A percentile compares a stretch with the other conserved stretches of the same genome.
Evolutionary conservation across 2,888 invertebrate genomes (phyloP).

Genomic region (Reticulitermes lucifugus): DNA sequence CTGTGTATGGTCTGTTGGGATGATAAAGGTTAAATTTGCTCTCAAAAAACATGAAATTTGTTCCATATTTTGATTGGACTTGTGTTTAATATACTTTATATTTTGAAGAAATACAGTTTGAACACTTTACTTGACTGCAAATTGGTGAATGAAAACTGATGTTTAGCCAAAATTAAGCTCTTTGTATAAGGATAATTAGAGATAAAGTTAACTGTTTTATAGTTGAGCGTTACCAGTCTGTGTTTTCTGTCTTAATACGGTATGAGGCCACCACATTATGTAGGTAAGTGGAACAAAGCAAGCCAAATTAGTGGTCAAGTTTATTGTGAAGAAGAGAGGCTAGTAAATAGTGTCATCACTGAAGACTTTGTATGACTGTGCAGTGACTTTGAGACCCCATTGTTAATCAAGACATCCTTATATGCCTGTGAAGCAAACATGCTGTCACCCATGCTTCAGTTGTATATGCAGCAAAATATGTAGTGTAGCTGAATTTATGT

Average conservation of each 20-base stretch:
- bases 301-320: not conserved
- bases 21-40: no score
- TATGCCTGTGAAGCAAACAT: not conserved
- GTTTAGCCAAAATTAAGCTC: not conserved
- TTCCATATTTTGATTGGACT: not conserved
- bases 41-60: no score
- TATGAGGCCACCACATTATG: not conserved
- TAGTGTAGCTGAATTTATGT: conserved; percentile 21
- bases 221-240: not conserved
- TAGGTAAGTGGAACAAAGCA: not conserved
- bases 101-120: not conserved
- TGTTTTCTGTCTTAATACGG: not conserved
- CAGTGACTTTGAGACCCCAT: not conserved
- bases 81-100: not conserved
- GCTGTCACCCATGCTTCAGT: not conserved
- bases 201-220: not conserved
- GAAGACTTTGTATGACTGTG: not conserved
- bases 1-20: no score
- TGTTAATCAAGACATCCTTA: not conserved
- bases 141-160: not conserved
- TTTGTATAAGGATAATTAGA: not conserved
- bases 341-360: not conserved
- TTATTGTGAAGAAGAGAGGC: no score
- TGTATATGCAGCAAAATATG: not conserved
- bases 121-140: not conserved